Conservation (phyloP, 2,888 invertebrate species). For the Micoletzkya japonica region DNA sequence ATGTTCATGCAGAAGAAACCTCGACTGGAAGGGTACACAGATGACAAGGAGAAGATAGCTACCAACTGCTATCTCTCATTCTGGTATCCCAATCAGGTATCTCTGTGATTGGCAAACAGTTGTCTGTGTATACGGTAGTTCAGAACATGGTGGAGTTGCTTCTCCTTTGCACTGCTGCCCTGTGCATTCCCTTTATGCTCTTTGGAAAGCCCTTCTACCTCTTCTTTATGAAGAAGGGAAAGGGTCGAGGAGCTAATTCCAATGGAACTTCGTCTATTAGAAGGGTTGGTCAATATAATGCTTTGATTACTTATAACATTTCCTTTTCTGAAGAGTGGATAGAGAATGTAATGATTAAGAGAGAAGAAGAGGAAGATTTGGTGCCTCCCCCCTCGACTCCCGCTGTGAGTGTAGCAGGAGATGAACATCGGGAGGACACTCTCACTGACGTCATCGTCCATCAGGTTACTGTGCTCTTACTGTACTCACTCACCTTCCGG, state of each 20-base stretch:
- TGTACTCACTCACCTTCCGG: too few species aligned
- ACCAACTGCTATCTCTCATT: constrained; percentile 57
- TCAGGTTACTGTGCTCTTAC: constrained; percentile 69
- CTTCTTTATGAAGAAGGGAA: not conserved
- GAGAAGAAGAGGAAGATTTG: too few species aligned
- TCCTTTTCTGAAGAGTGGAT: not conserved
- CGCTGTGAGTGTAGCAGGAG: not conserved
- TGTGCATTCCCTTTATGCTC: constrained; percentile 60
- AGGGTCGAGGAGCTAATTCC: too few species aligned
- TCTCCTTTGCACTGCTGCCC: constrained; percentile 60
- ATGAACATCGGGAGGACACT: constrained; percentile 12
- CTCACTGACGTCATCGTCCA: constrained; percentile 85
- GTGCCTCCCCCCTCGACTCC: too few species aligned
- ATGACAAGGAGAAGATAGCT: constrained; percentile 35
- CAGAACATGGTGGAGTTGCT: constrained; percentile 59
- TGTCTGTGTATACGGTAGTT: not conserved
- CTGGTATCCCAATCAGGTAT: constrained; percentile 64
- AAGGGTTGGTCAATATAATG: too few species aligned
- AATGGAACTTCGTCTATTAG: too few species aligned
- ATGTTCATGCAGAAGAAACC: constrained; percentile 50
- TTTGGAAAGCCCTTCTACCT: constrained; percentile 56
- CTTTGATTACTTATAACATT: too few species aligned
- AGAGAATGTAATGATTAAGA: not conserved
- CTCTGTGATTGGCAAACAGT: not conserved
- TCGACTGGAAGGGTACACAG: constrained; percentile 38